phyloP scores from a whole-genome alignment of 2,888 invertebrate species.

The Drosophila aldrichi region DNA sequence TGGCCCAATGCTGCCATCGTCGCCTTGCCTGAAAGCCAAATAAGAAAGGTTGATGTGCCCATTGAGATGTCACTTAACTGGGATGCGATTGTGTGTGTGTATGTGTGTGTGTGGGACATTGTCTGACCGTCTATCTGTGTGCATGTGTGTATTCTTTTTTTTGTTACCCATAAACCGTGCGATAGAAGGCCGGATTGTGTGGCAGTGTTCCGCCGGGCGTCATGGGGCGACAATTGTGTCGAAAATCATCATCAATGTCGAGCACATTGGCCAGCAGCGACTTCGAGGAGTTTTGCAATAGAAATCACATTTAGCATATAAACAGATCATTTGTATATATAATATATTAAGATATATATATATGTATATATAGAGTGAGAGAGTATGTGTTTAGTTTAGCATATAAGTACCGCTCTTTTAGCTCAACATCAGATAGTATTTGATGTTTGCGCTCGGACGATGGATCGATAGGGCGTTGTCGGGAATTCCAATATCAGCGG shows the following conservation, averaged over 20 bases:
- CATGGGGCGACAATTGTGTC: conserved; percentile 91
- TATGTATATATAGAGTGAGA: neutral
- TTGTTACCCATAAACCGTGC: conserved; percentile 90
- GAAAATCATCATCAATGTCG: conserved; percentile 98
- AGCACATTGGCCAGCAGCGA: conserved; percentile 98
- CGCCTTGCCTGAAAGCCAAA: conserved; percentile 82
- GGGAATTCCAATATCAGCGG: conserved; percentile 86
- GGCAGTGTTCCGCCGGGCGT: conserved; percentile 87
- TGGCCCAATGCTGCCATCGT: conserved; percentile 86
- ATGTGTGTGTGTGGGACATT: conserved; percentile 17
- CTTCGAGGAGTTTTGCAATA: conserved; percentile 91
- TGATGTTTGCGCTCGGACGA: conserved; percentile 89
- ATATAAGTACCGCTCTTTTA: conserved; percentile 89
- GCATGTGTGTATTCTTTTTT: conserved; percentile 17
- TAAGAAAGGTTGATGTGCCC: conserved; percentile 63
- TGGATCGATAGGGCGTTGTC: conserved; percentile 86
- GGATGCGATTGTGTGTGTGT: conserved; percentile 29
- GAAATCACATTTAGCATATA: conserved; percentile 38
- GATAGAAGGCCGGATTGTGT: conserved; percentile 89
- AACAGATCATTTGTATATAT: conserved; percentile 9
- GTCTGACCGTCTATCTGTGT: conserved; percentile 5
- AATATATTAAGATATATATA: neutral
- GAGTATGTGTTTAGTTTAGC: neutral
- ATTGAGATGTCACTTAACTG: conserved; percentile 35
- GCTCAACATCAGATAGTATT: conserved; percentile 93